Base-by-base conservation (phyloP, 2,888 invertebrate genomes). In the Acanthosepion pharaonis region DNA sequence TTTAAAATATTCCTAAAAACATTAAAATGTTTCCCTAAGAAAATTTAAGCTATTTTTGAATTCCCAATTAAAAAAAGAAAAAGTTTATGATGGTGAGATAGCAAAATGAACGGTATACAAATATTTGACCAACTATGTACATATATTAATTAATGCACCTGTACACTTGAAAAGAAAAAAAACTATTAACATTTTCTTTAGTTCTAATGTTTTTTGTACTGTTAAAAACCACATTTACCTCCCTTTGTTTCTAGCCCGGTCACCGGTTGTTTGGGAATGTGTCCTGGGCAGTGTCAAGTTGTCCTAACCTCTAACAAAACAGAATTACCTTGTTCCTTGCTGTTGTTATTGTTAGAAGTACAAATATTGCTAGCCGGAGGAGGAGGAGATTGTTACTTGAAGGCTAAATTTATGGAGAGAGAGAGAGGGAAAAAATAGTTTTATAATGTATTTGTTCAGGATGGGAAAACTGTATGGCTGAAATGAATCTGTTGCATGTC, bases 321-420 rank as follows among this genome's bases (percentile, higher is more conserved):
- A 78, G 78, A n/a, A 78, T 78, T n/a, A 33, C 78, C 78, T 78
- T 78, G n/a, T n/a, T 78, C 78, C n/a, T 78, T 78, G 33, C 78
- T 78, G 78, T 78, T 78, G 78, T 78, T 78, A 78, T 78, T 78
- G 78, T 78, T 78, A 78, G 78, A 78, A 78, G 78, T 78, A n/a
- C 78, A 78, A 78, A 78, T 78, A 78, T 78, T 78, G 78, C 78
- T 78, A 78, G 78, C 78, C 78, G n/a, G 78, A 78, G 33, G n/a
- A 33, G n/a, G 78, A 78, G 78, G n/a, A n/a, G n/a, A 33, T 78
- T 78, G n/a, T 78, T 78, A 78, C 78, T 64, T 78, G n/a, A 78
- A 78, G 33, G n/a, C 78, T 78, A 33, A 78, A 78, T 78, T 78
- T n/a, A 15, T 78, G n/a, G 78, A 78, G 33, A 78, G 64, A 28